Evolutionary conservation across 2,113 vertebrate species (phyloP), one percentile per base, ranked within the genome.

Genomic region (Campylomormyrus numenius): DNA sequence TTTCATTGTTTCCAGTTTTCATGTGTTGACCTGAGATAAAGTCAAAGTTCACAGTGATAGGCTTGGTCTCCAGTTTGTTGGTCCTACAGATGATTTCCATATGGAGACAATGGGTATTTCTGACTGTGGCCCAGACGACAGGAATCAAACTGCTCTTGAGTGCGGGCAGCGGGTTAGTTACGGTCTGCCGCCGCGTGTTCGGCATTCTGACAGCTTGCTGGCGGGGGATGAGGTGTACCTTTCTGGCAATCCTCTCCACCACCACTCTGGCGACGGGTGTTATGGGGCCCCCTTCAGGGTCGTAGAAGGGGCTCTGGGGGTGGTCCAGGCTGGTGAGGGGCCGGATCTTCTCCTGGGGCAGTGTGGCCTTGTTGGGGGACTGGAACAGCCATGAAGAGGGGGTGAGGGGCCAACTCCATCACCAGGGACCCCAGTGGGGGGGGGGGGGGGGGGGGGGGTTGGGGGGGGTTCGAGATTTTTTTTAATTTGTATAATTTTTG

Each of bases 251-350:
- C 93, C 98, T 97, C 90, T 99, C 98, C 88, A 99, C 97, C 90
- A 98, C 93, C 83, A 99, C 95, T 94, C 97, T 96, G 91, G 98
- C 97, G 89, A 99, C 98, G 85, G 98, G 96, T 83, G 95, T 98
- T 93, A 99, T 98, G 53, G 98, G 97, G 0, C 98, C 98, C 49
- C 98, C 98, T 92, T 99, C 98, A 50, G 98, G 98, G 88, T 99
- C 98, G 6, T 99, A 99, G 94, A 99, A 99, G n/a, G 98, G 98
- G 93, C 98, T 98, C 91, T 99, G 98, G 58, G 98, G 98, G 90
- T 99, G 97, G 93, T 99, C 98, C 92, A 99, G 94, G 90, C 98
- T 99, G 91, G 98, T 99, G 89, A 99, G 94, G 21, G 98, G 98
- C 83, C 98, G 97, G 91, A 99, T 99, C 95, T 99, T 99, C 92